Percentiles rank a stretch among this genome's conserved stretches.
These are phyloP conservation scores for Cataglyphis cursor DNA, from an alignment of 2,888 invertebrate species.

Conservation along the genomic window DNA sequence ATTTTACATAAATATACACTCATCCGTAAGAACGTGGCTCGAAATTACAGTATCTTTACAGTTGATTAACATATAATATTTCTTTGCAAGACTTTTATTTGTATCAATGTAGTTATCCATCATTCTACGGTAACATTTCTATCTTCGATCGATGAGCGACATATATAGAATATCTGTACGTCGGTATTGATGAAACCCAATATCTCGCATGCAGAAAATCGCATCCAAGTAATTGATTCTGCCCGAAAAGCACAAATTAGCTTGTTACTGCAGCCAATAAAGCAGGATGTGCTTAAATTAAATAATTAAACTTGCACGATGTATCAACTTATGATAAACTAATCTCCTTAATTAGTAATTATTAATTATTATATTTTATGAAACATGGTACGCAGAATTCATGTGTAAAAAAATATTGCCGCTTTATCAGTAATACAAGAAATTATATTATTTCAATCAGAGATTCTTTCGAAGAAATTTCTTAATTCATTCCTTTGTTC, in stretches of 20 bases:
- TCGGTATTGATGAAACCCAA: slow-evolving; percentile 36
- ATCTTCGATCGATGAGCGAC: slow-evolving; percentile 10
- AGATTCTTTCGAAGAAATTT: neutral
- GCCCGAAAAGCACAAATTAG: neutral
- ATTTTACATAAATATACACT: neutral
- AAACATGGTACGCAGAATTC: neutral
- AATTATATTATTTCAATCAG: neutral
- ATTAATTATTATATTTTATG: neutral
- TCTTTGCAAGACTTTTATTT: slow-evolving; percentile 4
- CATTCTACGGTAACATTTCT: slow-evolving; percentile 8
- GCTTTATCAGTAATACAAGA: neutral
- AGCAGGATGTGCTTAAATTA: slow-evolving; percentile 21
- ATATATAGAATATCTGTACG: slow-evolving; percentile 1
- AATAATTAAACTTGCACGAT: neutral
- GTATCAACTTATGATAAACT: slow-evolving; percentile 30
- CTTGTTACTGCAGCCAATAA: slow-evolving; percentile 39
- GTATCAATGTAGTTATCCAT: slow-evolving; percentile 16
- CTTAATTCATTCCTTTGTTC: neutral
- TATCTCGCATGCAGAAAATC: slow-evolving; percentile 29
- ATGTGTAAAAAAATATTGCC: neutral
- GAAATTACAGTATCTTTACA: slow-evolving; percentile 4
- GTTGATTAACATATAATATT: neutral
- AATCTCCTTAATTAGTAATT: neutral
- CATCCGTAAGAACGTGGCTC: neutral
- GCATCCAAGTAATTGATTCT: slow-evolving; percentile 41